Percentiles rank a stretch among this genome's conserved stretches.
Conservation (phyloP, 1,140 invertebrate species). For the Aphelenchoides fujianensis region DNA sequence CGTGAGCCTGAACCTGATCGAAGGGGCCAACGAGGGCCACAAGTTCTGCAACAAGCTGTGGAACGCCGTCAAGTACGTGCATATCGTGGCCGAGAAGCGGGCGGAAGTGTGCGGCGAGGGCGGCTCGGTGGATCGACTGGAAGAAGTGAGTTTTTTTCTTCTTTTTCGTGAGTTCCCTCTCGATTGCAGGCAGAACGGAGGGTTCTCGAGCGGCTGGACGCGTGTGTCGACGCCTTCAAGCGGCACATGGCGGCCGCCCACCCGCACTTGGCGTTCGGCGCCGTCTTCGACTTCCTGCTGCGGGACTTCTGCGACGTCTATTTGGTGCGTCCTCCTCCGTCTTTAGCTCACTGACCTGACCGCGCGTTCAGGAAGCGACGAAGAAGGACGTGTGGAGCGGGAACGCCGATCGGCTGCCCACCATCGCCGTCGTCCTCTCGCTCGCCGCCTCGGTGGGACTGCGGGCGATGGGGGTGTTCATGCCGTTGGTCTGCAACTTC, state of each 20-base stretch:
- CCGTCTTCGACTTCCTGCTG: slow-evolving; percentile 43
- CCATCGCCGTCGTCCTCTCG: not conserved
- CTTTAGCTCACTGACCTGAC: too few relatives aligned
- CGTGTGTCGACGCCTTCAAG: slow-evolving; percentile 18
- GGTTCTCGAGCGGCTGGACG: slow-evolving; percentile 16
- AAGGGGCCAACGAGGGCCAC: slow-evolving; percentile 88
- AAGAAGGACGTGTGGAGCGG: slow-evolving; percentile 20
- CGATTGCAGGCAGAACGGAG: slow-evolving; percentile 8
- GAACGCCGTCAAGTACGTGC: slow-evolving; percentile 91
- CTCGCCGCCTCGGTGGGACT: slow-evolving; percentile 1
- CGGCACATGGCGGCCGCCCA: slow-evolving; percentile 15
- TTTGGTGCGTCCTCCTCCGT: slow-evolving; percentile 35
- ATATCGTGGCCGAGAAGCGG: slow-evolving; percentile 63
- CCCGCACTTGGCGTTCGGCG: slow-evolving; percentile 44
- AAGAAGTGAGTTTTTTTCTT: not conserved
- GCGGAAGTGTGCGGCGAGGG: slow-evolving; percentile 11
- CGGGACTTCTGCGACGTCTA: slow-evolving; percentile 50
- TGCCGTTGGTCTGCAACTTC: slow-evolving; percentile 30
- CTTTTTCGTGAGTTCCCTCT: not conserved
- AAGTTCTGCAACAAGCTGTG: slow-evolving; percentile 99
- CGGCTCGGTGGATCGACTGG: slow-evolving; percentile 11
- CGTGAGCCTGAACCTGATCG: slow-evolving; percentile 84
- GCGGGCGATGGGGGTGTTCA: slow-evolving; percentile 16
- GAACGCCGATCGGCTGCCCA: not conserved
- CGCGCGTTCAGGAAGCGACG: slow-evolving; percentile 26